Evolutionary conservation across 2,113 vertebrate genomes (phyloP), one percentile per base, ranked within the genome.

Genomic region (Rhinichthys klamathensis): DNA sequence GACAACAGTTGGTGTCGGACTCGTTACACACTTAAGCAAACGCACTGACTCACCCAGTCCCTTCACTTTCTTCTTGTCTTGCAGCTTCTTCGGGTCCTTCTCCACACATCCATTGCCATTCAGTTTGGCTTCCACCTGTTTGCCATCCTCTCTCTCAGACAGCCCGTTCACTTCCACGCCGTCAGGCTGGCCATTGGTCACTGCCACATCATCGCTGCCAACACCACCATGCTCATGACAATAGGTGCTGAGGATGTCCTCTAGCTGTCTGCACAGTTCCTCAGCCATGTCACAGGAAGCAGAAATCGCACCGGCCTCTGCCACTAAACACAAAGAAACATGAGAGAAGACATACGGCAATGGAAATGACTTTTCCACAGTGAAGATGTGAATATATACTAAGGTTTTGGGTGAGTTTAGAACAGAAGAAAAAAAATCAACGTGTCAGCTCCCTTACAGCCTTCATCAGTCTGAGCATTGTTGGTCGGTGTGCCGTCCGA

Each of bases 11-110:
- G 3, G 16, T 23, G 3, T 3, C 32, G 38, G 38, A 41, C 38
- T 41, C 7, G 16, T 3, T 67, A 32, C 16, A 35, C 0, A 32
- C 6, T 30, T 23, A 15, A 6, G 32, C 38, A 63, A 63, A n/a
- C 25, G 1, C 18, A 82, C 46, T n/a, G 16, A 75, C 94, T 95
- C 87, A 98, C 97, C 98, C 1, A 99, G 93, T 8, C 97, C 97
- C 88, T 99, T 99, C 89, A 97, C 95, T 92, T 99, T 99, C 93
- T 96, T 99, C 92, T 97, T 99, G 8, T 99, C 98, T 87, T 97
- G 97, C 25, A 90, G 90, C 35, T 95, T 97, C 93, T 95, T 98
- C 86, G 95, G 96, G 49, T 99, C 96, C 72, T 96, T 94, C 54
- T 96, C 96, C 0, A 84, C 89, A 0, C 92, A 35, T 25, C 88